Base-by-base conservation (phyloP, 2,113 vertebrate genomes). In the Prionailurus viverrinus region DNA sequence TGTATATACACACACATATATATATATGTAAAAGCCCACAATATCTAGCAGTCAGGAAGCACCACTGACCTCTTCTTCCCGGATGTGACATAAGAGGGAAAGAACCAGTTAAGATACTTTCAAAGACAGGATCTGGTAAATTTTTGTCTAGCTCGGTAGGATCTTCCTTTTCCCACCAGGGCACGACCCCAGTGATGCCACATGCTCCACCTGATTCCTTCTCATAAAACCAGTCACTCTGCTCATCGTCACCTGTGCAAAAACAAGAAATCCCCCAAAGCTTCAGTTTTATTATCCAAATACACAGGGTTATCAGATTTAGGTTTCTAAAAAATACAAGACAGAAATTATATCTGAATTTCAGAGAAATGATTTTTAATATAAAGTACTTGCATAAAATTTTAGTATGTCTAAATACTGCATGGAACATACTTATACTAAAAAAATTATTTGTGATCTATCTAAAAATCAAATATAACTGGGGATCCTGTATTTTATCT, bases 191-290 rank as follows among this genome's bases (percentile, higher is more conserved):
- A 0, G 99, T 99, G 80, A 99, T 99, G 66, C 99, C 99, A 85
- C 99, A 99, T 0, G 99, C 99, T 76, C 99, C 99, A 2, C 99
- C 99, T 0, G 99, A 98, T 82, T 99, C 99, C 0, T 99, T 99
- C 82, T 99, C 99, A 9, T 99, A 99, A 98, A 99, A 99, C 99
- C 99, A 99, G 98, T 99, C 99, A 23, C 99, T 99, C 98, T 99
- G 99, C 92, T 99, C 99, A 92, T 99, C 99, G 11, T 99, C 99
- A 68, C 99, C 99, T 99, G 98, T 93, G 79, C 79, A 83, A 96
- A 94, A 36, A 93, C 21, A 98, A 95, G 33, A 96, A 36, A 2
- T 6, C 27, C 81, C 36, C 51, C 79, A 41, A n/a, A 89, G 76
- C 95, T 79, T 71, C 85, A 97, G 68, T 94, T 69, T 89, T 91